A percentile compares a stretch with the other conserved stretches of the same genome.
These are phyloP conservation scores for Junonia oenone DNA, from an alignment of 2,888 invertebrate genomes.

Conservation along the genomic window DNA sequence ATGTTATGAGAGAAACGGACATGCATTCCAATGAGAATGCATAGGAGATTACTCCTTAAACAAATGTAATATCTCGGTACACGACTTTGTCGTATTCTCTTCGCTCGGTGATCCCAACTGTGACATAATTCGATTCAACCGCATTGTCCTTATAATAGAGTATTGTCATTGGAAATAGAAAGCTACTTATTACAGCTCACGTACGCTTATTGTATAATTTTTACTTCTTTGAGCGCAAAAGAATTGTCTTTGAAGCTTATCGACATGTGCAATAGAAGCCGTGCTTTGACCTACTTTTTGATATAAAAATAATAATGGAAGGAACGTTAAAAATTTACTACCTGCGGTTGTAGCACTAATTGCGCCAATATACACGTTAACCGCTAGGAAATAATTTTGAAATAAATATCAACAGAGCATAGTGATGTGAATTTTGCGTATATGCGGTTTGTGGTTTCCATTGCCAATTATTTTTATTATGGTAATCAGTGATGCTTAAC, in stretches of 20 bases:
- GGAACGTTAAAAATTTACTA: not conserved
- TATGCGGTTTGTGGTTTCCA: slow-evolving; percentile 16
- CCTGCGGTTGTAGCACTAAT: not conserved
- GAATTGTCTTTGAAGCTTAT: not conserved
- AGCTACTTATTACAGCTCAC: slow-evolving; percentile 28
- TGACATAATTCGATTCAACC: slow-evolving; percentile 16
- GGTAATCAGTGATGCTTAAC: slow-evolving; percentile 5
- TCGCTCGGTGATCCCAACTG: slow-evolving; percentile 6
- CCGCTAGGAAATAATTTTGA: slow-evolving; percentile 12
- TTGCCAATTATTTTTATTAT: slow-evolving; percentile 10
- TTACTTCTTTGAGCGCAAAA: not conserved
- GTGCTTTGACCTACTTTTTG: not conserved
- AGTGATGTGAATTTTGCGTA: slow-evolving; percentile 6
- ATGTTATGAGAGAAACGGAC: slow-evolving; percentile 39
- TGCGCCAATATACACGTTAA: not conserved
- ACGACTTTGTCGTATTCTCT: slow-evolving; percentile 12
- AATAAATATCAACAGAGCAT: slow-evolving; percentile 2
- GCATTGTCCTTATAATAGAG: slow-evolving; percentile 28
- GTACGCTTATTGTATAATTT: not conserved
- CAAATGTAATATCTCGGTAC: slow-evolving; percentile 20
- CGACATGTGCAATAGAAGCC: not conserved
- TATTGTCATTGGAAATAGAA: slow-evolving; percentile 52
- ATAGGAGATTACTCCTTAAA: slow-evolving; percentile 33
- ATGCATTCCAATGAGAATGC: slow-evolving; percentile 49
- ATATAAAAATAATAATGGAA: not conserved